Conservation (phyloP, 2,113 vertebrate genomes). For the Tetraodon nigroviridis region DNA sequence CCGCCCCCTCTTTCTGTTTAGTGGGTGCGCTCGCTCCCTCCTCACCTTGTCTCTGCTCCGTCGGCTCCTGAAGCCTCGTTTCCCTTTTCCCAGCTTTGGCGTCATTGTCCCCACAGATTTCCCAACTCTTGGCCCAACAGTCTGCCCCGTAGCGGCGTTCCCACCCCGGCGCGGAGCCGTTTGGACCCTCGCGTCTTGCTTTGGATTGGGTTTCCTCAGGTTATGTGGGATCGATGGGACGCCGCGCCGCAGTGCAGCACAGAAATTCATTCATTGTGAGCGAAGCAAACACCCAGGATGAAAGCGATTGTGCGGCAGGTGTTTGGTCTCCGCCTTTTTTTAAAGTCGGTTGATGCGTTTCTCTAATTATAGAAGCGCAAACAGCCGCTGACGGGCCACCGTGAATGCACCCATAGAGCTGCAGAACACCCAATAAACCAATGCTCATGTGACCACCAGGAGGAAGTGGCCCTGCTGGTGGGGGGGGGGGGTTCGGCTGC, state of each 20-base stretch:
- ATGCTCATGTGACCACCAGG: constrained; percentile 58
- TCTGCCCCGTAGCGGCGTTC: background rate
- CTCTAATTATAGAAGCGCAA: background rate
- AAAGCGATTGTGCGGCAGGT: no score
- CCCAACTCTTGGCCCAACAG: background rate
- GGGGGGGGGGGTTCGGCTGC: constrained; percentile 40
- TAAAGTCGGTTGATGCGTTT: no score
- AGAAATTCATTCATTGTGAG: no score
- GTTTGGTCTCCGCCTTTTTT: no score
- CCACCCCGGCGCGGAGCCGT: no score
- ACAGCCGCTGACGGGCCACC: background rate
- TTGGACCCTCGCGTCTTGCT: no score
- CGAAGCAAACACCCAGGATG: no score
- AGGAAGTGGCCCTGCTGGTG: constrained; percentile 58
- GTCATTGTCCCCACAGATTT: constrained; percentile 10
- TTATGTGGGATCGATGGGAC: no score
- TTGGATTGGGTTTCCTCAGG: no score
- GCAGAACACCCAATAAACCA: constrained; percentile 55
- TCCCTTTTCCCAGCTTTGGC: constrained; percentile 7
- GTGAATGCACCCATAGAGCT: constrained; percentile 14
- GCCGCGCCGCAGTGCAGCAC: no score
- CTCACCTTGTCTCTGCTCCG: constrained; percentile 1
- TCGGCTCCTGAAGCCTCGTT: background rate
- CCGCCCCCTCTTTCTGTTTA: constrained; percentile 3
- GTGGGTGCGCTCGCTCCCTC: background rate